A percentile compares a stretch with the other conserved stretches of the same genome.
These are phyloP conservation scores for Seriola rivoliana DNA, from an alignment of 2,113 vertebrate genomes.

Conservation along the genomic window DNA sequence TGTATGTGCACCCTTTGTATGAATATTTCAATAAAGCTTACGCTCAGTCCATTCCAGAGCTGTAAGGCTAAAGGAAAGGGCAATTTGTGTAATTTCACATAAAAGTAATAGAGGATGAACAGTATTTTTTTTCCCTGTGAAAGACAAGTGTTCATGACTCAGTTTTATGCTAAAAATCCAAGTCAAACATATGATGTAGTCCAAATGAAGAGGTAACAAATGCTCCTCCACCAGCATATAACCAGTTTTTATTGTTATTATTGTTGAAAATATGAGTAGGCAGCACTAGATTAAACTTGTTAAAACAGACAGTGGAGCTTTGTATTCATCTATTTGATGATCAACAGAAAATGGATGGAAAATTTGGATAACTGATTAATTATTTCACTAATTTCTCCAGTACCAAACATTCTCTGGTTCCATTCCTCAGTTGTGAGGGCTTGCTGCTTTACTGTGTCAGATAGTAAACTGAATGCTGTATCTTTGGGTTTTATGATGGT, in stretches of 20 bases:
- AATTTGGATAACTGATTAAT: neutral
- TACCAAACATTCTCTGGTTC: neutral
- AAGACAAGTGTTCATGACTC: neutral
- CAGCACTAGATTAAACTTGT: neutral
- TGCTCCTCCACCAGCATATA: neutral
- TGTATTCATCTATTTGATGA: neutral
- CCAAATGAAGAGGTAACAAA: neutral
- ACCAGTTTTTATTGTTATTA: neutral
- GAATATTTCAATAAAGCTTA: constrained; percentile 33
- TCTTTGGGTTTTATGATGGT: neutral
- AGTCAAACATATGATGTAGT: neutral
- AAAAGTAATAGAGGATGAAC: neutral
- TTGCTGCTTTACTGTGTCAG: neutral
- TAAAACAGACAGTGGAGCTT: neutral
- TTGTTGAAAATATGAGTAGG: neutral
- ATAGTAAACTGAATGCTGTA: neutral
- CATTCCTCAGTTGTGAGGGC: neutral
- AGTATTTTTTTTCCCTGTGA: neutral
- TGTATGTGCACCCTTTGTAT: constrained; percentile 25
- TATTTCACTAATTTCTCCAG: neutral
- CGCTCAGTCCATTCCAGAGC: neutral
- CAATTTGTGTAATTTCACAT: constrained; percentile 11
- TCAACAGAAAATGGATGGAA: neutral
- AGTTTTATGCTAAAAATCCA: neutral
- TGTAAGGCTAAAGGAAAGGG: constrained; percentile 28